Percentiles rank a stretch among this genome's conserved stretches.
Conservation (phyloP, 2,113 vertebrate genomes). For the Monarcha castaneiventris region DNA sequence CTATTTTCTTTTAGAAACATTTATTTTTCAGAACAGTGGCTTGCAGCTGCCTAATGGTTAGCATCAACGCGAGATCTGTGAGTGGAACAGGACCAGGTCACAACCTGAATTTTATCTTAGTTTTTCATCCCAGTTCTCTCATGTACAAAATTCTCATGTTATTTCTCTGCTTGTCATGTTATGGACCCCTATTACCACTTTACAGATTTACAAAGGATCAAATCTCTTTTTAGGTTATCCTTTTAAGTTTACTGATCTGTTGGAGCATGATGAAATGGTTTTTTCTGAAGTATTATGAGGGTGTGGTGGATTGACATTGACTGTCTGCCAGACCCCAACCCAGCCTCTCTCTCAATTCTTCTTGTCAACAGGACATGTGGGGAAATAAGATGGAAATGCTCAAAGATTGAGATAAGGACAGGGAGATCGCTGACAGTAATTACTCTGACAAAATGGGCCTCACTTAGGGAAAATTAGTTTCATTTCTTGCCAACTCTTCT, state of each 20-base stretch:
- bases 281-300: neutral
- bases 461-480: neutral
- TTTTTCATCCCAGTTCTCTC: neutral
- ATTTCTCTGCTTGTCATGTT: neutral
- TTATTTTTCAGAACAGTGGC: neutral
- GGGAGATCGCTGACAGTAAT: accelerated
- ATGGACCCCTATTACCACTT: neutral
- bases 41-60: neutral
- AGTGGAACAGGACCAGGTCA: neutral
- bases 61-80: neutral
- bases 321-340: neutral
- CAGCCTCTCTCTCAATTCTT: neutral
- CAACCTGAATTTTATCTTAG: neutral
- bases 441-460: neutral
- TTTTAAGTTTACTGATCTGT: neutral
- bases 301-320: neutral
- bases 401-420: neutral
- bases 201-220: neutral
- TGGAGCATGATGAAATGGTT: neutral
- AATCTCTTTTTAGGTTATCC: neutral
- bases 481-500: neutral
- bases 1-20: neutral
- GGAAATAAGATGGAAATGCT: neutral
- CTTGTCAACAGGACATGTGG: neutral
- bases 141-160: neutral